Evolutionary conservation across 2,888 invertebrate genomes (phyloP).

Genomic region (Sinopyrophorus schimmeli): DNA sequence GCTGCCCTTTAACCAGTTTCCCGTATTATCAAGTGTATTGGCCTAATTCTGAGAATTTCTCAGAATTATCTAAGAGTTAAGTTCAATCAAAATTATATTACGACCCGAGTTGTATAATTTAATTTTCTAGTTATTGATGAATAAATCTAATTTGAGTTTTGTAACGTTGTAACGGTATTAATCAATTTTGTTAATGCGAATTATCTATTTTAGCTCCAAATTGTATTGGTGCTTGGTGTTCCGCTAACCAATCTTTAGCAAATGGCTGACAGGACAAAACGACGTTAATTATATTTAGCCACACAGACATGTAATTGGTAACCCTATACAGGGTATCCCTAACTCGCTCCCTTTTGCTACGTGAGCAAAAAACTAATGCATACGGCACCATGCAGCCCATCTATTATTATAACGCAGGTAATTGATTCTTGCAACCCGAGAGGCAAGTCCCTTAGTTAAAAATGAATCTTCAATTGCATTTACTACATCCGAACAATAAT

Average conservation of each 20-base stretch:
- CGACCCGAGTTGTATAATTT: conserved; percentile 4
- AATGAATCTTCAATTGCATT: no score
- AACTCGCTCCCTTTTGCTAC: conserved; percentile 31
- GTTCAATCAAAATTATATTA: conserved; percentile 7
- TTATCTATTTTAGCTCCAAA: neutral
- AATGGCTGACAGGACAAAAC: conserved; percentile 34
- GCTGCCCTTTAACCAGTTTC: conserved; percentile 18
- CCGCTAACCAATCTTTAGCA: conserved; percentile 25
- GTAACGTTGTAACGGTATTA: neutral
- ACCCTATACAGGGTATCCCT: conserved; percentile 33
- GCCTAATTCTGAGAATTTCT: conserved; percentile 18
- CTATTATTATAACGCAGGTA: conserved; percentile 22
- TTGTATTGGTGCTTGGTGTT: conserved; percentile 8
- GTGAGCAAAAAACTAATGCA: conserved; percentile 37
- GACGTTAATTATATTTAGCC: conserved; percentile 40
- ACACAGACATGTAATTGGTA: conserved; percentile 40
- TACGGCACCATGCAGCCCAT: conserved; percentile 13
- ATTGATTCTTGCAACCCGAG: conserved; percentile 23
- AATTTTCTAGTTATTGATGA: neutral
- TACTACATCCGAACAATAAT: no score
- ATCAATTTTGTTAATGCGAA: neutral
- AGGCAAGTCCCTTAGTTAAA: no score
- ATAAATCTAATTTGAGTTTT: neutral
- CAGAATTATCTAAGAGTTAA: conserved; percentile 9
- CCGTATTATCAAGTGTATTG: conserved; percentile 23